Evolutionary conservation across 2,797 vertebrate species (phyloP).

Genomic region (Dendrocincla fuliginosa): DNA sequence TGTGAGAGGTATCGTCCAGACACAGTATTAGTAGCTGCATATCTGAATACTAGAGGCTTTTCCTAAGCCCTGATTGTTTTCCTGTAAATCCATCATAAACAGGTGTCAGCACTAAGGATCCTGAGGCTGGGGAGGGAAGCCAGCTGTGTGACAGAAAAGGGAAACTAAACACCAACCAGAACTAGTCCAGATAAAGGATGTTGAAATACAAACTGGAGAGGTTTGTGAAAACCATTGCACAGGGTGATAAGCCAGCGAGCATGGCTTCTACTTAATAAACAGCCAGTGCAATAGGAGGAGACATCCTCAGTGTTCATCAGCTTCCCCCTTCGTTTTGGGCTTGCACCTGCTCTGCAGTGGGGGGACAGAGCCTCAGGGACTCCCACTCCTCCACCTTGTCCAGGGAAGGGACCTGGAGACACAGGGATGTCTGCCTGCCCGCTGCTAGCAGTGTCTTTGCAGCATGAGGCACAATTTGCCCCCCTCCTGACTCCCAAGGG

Average conservation of each 20-base stretch:
- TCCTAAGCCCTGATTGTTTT: neutral
- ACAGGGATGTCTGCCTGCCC: fast-evolving
- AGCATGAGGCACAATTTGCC: neutral
- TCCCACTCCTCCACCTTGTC: neutral
- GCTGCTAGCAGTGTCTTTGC: neutral
- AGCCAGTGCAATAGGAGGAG: neutral
- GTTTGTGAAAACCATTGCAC: neutral
- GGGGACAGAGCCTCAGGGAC: neutral
- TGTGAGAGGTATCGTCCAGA: neutral
- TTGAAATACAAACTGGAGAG: neutral
- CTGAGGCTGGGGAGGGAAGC: neutral
- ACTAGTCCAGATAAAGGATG: neutral
- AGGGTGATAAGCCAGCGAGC: neutral
- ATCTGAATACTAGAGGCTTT: neutral
- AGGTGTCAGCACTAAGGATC: neutral
- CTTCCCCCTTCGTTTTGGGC: neutral
- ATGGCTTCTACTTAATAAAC: neutral
- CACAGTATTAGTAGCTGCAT: neutral
- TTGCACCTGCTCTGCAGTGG: fast-evolving
- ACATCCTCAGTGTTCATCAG: neutral
- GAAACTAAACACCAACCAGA: neutral
- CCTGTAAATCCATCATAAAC: neutral
- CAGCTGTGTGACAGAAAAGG: neutral
- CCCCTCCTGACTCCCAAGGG: neutral
- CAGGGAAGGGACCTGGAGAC: neutral